phyloP scores from a whole-genome alignment of 2,113 vertebrate genomes.

The Mesitornis unicolor region DNA sequence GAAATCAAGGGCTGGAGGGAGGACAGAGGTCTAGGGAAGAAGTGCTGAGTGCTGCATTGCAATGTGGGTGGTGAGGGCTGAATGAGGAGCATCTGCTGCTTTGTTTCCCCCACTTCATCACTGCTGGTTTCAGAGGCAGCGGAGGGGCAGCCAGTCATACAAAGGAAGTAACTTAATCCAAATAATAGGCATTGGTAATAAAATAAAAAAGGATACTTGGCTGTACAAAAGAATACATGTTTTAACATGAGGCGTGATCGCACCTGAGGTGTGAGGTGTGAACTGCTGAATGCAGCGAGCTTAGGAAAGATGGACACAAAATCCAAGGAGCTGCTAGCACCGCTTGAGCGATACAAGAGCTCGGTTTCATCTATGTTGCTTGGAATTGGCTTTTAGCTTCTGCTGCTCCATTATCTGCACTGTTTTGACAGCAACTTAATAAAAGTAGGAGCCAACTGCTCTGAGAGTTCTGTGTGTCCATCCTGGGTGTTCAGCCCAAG shows the following conservation, averaged over 20 bases:
- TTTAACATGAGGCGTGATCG: background rate
- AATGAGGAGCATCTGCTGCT: background rate
- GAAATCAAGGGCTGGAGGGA: background rate
- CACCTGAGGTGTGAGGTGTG: background rate
- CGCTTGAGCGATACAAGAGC: background rate
- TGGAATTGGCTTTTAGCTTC: background rate
- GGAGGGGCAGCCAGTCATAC: background rate
- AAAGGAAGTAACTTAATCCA: background rate
- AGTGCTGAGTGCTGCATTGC: background rate
- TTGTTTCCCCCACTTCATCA: background rate
- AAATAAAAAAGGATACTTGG: background rate
- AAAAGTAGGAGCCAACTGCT: background rate
- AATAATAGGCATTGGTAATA: background rate
- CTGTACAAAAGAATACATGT: background rate
- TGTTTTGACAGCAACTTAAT: background rate
- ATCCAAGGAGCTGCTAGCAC: background rate
- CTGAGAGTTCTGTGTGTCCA: background rate
- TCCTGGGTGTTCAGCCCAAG: background rate
- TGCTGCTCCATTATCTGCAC: background rate
- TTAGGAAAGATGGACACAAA: background rate
- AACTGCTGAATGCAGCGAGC: background rate
- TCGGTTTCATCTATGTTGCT: rapidly evolving
- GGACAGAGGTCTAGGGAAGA: background rate
- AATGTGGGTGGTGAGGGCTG: background rate
- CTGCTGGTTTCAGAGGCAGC: background rate